These are phyloP conservation scores for Ciconia maguari DNA, from an alignment of 2,113 vertebrate genomes.

Conservation along the genomic window DNA sequence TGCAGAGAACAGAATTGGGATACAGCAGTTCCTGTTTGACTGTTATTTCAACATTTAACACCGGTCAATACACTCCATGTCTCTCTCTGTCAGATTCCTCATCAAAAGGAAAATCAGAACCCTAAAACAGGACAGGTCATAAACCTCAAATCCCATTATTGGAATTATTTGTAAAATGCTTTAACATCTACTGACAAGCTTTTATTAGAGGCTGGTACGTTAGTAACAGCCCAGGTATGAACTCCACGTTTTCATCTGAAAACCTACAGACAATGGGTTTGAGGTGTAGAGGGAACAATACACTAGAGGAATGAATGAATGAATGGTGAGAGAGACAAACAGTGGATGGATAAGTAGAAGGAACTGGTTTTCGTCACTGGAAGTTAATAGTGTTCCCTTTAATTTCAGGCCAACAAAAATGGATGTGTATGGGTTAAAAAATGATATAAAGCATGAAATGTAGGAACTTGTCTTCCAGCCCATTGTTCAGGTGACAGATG, in stretches of 20 bases:
- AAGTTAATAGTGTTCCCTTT: not conserved
- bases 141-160: not conserved
- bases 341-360: not conserved
- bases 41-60: not conserved
- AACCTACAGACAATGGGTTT: not conserved
- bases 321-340: not conserved
- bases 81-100: not conserved
- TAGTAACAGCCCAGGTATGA: not conserved
- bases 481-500: slow-evolving; percentile 13
- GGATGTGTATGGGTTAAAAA: not conserved
- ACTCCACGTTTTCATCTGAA: not conserved
- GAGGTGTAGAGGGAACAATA: not conserved
- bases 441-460: not conserved
- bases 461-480: not conserved
- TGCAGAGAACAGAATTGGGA: not conserved
- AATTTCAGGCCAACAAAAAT: not conserved
- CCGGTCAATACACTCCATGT: not conserved
- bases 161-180: not conserved
- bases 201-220: not conserved
- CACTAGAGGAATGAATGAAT: not conserved
- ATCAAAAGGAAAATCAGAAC: not conserved
- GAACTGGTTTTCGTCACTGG: not conserved
- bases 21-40: not conserved
- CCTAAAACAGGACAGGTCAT: not conserved
- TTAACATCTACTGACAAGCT: not conserved